These are phyloP conservation scores for Uropsilus gracilis DNA, from an alignment of 2,113 vertebrate genomes.

Conservation along the genomic window DNA sequence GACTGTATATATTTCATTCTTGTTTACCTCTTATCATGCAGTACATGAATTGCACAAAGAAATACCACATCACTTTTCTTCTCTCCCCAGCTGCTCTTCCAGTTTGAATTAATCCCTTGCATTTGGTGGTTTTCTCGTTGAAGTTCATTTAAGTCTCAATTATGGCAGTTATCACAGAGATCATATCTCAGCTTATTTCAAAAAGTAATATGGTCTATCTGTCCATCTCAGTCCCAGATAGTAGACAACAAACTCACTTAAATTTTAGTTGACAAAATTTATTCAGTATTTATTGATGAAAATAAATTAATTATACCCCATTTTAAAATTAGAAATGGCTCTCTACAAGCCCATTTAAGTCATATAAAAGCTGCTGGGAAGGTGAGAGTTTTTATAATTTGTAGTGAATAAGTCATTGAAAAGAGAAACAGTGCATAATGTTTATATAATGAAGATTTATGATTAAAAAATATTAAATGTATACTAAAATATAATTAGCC, in stretches of 20 bases:
- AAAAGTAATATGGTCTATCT: background rate
- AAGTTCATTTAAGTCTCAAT: background rate
- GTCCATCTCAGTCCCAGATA: background rate
- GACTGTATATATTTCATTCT: background rate
- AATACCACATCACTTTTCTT: background rate
- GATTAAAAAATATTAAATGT: background rate
- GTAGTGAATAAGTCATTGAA: background rate
- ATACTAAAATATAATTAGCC: background rate
- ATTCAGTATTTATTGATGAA: background rate
- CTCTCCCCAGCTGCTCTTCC: background rate
- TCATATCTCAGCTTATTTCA: background rate
- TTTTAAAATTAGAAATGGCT: background rate
- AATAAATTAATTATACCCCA: background rate
- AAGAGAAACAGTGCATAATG: conserved; percentile 1
- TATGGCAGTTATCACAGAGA: background rate
- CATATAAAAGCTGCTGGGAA: background rate
- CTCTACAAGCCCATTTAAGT: background rate
- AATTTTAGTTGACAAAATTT: background rate
- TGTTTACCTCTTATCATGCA: no score
- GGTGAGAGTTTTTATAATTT: background rate
- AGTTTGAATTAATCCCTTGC: background rate
- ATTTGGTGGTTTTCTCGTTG: background rate
- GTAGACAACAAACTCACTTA: background rate
- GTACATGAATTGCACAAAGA: background rate
- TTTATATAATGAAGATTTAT: background rate